A percentile compares a stretch with the other conserved stretches of the same genome.
Evolutionary conservation across 2,797 vertebrate genomes (phyloP).

Genomic region (Sebastes miniatus): DNA sequence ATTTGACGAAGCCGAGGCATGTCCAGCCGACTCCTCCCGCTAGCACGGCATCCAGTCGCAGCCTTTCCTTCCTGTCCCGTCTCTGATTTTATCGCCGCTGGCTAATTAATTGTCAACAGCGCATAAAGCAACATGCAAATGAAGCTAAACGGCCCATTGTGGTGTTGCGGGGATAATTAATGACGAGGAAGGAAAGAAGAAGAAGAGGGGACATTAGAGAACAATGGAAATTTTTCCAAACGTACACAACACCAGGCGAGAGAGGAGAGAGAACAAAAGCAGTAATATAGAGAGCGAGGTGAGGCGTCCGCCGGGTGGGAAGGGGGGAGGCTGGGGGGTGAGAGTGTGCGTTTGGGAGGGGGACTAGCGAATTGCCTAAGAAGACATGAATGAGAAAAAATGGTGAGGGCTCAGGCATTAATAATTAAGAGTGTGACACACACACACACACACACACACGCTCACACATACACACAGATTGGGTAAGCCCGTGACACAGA

Average conservation of each 20-base stretch:
- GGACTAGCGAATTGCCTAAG: not conserved
- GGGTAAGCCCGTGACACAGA: slow-evolving; percentile 63
- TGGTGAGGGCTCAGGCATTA: slow-evolving; percentile 44
- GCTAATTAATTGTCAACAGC: slow-evolving; percentile 51
- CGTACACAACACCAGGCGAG: slow-evolving; percentile 20
- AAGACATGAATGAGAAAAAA: slow-evolving; percentile 43
- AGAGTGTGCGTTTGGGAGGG: not conserved
- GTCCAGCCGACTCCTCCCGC: not conserved
- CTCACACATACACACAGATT: slow-evolving; percentile 24
- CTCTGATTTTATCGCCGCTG: slow-evolving; percentile 20
- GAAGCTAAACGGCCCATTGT: slow-evolving; percentile 11
- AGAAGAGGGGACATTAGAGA: slow-evolving; percentile 23
- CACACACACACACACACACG: slow-evolving; percentile 31
- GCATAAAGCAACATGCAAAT: slow-evolving; percentile 35
- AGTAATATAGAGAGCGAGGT: slow-evolving; percentile 25
- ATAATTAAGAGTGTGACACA: slow-evolving; percentile 61
- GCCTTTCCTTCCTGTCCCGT: not conserved
- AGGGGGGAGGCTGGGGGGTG: not conserved
- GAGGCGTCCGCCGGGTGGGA: not conserved
- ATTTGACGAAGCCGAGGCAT: not conserved
- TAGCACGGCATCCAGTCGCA: not conserved
- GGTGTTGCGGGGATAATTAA: slow-evolving; percentile 21
- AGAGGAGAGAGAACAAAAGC: slow-evolving; percentile 54
- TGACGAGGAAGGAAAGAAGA: slow-evolving; percentile 17
- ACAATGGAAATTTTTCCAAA: slow-evolving; percentile 33